Evolutionary conservation across 2,797 vertebrate genomes (phyloP), one percentile per base, ranked within the genome.

Genomic region (Vireo griseus): DNA sequence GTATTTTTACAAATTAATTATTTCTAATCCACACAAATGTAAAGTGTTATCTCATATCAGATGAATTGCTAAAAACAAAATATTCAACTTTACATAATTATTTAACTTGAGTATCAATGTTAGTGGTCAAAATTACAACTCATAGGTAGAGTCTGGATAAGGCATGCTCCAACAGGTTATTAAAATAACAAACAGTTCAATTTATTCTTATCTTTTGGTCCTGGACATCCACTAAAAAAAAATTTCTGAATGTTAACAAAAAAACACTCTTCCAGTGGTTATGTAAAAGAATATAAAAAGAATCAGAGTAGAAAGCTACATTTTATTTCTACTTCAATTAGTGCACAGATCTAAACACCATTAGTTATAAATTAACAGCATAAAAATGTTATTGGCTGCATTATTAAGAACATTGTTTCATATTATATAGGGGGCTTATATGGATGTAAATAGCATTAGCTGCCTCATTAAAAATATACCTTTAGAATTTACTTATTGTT

Each of bases 141-240:
- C n/a, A 22, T 3, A 87, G 24, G 39, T 21, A 90, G 20, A 86
- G 16, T 31, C 67, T 28, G 75, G 63, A 44, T 62, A 90, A 97
- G 68, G 19, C 21, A 83, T 79, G 50, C 24, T 90, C 86, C 82
- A 96, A 97, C 71, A 97, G 85, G 95, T 97, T 91, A 92, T 18
- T 79, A 67, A 59, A 86, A 82, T 69, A 73, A 63, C 16, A 15
- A 71, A 92, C 28, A 52, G 25, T 33, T 75, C 19, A 2, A 59
- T 93, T 66, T 75, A 35, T 42, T 81, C 45, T 52, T 55, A 50
- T 57, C 19, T 76, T 76, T 73, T 61, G 52, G 63, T 48, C 20
- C 29, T 42, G n/a, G 29, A 74, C 16, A 88, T 8, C 25, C 66
- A 81, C 19, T 44, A 79, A 33, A 82, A 66, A 77, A 88, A 74